These are phyloP conservation scores for Argyrosomus regius DNA, from an alignment of 2,797 vertebrate genomes.

Conservation along the genomic window DNA sequence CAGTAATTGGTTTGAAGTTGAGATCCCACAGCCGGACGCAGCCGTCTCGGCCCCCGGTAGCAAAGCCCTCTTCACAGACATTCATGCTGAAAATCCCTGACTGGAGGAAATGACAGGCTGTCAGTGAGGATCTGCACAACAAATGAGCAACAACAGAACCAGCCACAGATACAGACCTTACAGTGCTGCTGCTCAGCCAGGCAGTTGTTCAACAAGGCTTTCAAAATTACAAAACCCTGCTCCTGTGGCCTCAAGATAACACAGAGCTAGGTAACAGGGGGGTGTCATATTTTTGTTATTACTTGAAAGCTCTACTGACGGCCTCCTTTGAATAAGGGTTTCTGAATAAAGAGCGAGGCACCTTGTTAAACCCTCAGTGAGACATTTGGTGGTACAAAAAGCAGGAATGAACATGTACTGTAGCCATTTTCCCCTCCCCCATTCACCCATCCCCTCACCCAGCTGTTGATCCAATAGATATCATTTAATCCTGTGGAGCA, in stretches of 20 bases:
- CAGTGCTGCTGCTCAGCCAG: constrained; percentile 44
- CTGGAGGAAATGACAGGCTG: constrained; percentile 86
- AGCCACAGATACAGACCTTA: constrained; percentile 39
- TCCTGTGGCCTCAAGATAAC: constrained; percentile 36
- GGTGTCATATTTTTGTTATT: constrained; percentile 22
- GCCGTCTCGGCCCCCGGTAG: constrained; percentile 97
- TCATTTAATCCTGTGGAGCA: constrained; percentile 83
- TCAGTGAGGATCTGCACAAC: constrained; percentile 73
- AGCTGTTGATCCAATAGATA: constrained; percentile 85
- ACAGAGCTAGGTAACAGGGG: constrained; percentile 3
- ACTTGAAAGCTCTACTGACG: constrained; percentile 21
- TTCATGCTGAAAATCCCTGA: constrained; percentile 99
- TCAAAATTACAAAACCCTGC: constrained; percentile 57
- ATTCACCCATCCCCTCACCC: constrained; percentile 69
- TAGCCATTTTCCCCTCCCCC: constrained; percentile 79
- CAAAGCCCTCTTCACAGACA: constrained; percentile 98
- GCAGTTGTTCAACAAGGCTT: constrained; percentile 63
- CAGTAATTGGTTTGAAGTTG: constrained; percentile 99
- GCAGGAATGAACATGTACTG: constrained; percentile 61
- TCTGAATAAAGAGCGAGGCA: constrained; percentile 10
- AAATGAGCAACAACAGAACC: constrained; percentile 73
- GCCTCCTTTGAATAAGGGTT: constrained; percentile 17
- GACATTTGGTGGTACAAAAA: constrained; percentile 62
- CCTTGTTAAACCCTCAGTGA: constrained; percentile 36
- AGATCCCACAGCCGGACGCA: constrained; percentile 99